Evolutionary conservation across 2,888 invertebrate genomes (phyloP).

Genomic region (Metalampra italica): DNA sequence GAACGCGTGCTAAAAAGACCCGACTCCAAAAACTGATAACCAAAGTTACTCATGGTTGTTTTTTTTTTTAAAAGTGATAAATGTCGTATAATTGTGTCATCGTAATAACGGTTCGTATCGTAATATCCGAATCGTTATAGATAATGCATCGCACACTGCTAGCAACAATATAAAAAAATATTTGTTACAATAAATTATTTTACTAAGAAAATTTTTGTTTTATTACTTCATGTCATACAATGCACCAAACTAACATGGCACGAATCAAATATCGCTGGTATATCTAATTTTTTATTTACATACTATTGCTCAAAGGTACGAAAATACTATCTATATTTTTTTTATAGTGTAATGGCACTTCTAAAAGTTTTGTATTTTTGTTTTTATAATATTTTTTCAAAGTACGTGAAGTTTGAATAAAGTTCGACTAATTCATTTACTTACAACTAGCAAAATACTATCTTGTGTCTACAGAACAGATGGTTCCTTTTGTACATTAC

Average conservation of each 20-base stretch:
- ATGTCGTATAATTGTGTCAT: too few species aligned
- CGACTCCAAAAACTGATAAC: too few species aligned
- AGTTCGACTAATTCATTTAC: conserved; percentile 11
- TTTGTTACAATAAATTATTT: background rate
- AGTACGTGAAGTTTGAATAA: conserved; percentile 3
- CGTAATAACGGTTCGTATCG: too few species aligned
- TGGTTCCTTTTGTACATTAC: conserved; percentile 16
- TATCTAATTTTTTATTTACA: background rate
- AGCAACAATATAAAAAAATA: background rate
- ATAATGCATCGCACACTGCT: background rate
- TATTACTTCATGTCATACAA: background rate
- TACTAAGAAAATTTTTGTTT: background rate
- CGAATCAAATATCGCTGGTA: background rate
- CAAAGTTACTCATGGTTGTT: too few species aligned
- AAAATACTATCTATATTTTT: conserved; percentile 58
- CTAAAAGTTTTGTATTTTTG: conserved; percentile 40
- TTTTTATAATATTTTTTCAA: conserved; percentile 18
- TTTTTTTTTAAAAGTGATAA: too few species aligned
- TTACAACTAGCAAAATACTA: conserved; percentile 22
- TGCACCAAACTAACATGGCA: background rate
- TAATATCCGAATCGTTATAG: too few species aligned
- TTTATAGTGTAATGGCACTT: conserved; percentile 68
- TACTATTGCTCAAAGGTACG: conserved; percentile 54
- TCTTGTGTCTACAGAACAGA: conserved; percentile 4
- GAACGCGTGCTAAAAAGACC: too few species aligned